Conservation (phyloP, 2,888 invertebrate genomes). For the Exephanes ischioxanthus region DNA sequence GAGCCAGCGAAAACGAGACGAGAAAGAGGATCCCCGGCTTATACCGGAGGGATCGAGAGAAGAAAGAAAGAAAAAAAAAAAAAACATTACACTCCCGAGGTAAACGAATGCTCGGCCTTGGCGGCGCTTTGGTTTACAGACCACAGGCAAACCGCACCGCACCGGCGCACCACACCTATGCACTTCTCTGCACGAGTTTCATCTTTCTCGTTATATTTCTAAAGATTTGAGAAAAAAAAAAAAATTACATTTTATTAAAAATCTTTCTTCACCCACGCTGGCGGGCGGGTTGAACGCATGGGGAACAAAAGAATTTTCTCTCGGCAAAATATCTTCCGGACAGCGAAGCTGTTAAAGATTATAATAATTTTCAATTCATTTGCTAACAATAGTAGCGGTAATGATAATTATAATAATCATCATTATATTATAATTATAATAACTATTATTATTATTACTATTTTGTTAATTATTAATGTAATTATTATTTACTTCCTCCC, state of each 20-base stretch:
- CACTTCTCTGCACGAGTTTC: conserved; percentile 33
- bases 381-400: too few species aligned
- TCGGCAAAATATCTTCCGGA: too few species aligned
- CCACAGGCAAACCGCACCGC: conserved; percentile 46
- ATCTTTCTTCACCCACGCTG: background rate
- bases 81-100: conserved; percentile 75
- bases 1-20: conserved; percentile 54
- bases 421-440: too few species aligned
- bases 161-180: conserved; percentile 21
- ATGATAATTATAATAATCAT: too few species aligned
- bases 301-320: background rate
- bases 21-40: conserved; percentile 44
- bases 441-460: too few species aligned
- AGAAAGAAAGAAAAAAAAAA: conserved; percentile 67
- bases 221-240: too few species aligned
- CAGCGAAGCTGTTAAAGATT: too few species aligned
- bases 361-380: too few species aligned
- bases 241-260: background rate
- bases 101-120: conserved; percentile 81
- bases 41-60: conserved; percentile 26
- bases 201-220: conserved; percentile 4
- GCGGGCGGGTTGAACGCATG: background rate
- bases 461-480: too few species aligned
- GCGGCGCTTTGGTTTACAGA: conserved; percentile 72
- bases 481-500: too few species aligned